Evolutionary conservation across 1,140 invertebrate genomes (phyloP).

Genomic region (Olivierus martensii): DNA sequence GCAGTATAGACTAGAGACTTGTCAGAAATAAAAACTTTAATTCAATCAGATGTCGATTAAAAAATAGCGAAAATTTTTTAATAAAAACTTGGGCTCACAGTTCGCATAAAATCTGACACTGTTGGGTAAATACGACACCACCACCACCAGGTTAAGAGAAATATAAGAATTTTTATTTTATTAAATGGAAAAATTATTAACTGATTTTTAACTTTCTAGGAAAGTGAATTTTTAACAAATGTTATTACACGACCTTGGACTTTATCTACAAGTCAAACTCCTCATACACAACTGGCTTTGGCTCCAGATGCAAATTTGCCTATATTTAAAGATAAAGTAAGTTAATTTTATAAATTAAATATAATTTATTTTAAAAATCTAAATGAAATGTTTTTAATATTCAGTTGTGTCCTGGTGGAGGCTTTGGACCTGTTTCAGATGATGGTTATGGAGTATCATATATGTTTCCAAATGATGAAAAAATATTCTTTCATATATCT

Average conservation of each 20-base stretch:
- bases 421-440: conserved; percentile 40
- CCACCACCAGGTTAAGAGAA: no score
- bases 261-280: conserved; percentile 39
- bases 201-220: no score
- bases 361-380: no score
- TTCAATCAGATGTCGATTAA: no score
- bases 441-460: conserved; percentile 40
- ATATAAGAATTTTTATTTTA: no score
- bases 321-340: conserved; percentile 30
- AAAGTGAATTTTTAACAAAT: conserved; percentile 34
- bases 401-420: conserved; percentile 34
- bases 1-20: no score
- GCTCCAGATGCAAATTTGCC: conserved; percentile 33
- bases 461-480: conserved; percentile 36
- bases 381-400: not conserved
- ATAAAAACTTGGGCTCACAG: no score
- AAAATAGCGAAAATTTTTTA: no score
- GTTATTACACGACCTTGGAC: conserved; percentile 38
- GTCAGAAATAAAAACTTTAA: no score
- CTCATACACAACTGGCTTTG: conserved; percentile 36
- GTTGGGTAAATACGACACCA: no score
- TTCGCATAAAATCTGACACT: no score
- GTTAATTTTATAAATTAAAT: not conserved
- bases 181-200: no score
- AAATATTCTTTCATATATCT: conserved; percentile 39